phyloP scores from a whole-genome alignment of 2,113 vertebrate genomes.

The Riparia riparia region DNA sequence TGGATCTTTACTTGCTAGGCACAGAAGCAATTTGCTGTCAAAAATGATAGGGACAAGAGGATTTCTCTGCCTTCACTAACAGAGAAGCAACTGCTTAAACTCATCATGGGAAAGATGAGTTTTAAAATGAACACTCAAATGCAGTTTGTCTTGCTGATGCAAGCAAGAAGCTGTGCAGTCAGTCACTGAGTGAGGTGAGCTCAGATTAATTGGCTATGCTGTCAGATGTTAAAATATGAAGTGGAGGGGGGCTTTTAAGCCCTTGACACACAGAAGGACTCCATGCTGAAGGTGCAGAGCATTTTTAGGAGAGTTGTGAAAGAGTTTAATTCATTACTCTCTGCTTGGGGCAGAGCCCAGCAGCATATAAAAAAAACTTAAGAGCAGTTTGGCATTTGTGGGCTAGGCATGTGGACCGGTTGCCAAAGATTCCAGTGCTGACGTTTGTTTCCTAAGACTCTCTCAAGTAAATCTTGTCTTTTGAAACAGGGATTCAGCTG shows the following conservation, averaged over 20 bases:
- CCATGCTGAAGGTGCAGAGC: background rate
- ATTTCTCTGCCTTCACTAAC: background rate
- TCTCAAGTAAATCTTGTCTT: background rate
- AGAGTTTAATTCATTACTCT: background rate
- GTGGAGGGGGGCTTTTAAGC: background rate
- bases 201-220: background rate
- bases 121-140: background rate
- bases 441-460: background rate
- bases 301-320: background rate
- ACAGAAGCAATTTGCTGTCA: constrained; percentile 8
- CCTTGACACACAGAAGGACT: background rate
- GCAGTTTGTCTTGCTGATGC: background rate
- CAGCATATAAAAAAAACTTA: background rate
- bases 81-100: background rate
- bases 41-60: background rate
- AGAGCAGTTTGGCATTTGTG: background rate
- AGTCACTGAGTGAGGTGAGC: background rate
- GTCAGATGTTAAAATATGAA: constrained; percentile 2
- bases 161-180: background rate
- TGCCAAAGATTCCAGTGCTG: constrained; percentile 21
- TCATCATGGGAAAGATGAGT: background rate
- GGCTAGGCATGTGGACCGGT: accelerated
- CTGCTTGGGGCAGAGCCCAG: background rate
- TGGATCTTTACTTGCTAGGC: background rate
- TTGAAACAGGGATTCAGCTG: background rate